A percentile compares a stretch with the other conserved stretches of the same genome.
These are phyloP conservation scores for Todiramphus chloris DNA, from an alignment of 2,113 vertebrate genomes.

Conservation along the genomic window DNA sequence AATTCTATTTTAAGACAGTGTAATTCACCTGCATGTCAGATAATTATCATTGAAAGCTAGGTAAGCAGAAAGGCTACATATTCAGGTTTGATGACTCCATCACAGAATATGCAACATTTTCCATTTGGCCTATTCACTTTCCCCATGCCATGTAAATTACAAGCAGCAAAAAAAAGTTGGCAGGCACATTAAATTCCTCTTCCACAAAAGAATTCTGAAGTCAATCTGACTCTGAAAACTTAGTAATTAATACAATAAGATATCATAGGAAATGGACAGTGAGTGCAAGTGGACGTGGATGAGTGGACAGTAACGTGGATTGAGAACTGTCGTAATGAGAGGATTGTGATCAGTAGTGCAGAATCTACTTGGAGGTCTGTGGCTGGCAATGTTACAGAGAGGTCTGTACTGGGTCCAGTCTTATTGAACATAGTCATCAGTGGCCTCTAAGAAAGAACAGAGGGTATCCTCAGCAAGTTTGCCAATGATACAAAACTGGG, in stretches of 20 bases:
- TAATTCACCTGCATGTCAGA: conserved; percentile 54
- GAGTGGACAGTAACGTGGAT: background rate
- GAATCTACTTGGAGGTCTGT: background rate
- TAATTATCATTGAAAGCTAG: conserved; percentile 59
- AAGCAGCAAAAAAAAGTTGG: background rate
- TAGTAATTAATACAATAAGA: background rate
- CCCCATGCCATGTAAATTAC: background rate
- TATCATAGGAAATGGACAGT: background rate
- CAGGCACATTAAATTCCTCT: background rate
- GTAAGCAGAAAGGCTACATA: conserved; percentile 62
- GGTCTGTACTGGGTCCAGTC: too few relatives aligned
- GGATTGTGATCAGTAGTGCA: background rate
- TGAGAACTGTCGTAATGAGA: background rate
- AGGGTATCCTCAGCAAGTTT: too few relatives aligned
- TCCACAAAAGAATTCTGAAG: background rate
- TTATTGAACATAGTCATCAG: too few relatives aligned
- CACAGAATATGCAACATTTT: background rate
- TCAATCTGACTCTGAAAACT: background rate
- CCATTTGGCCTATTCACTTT: background rate
- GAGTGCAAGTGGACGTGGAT: background rate
- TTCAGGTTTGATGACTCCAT: conserved; percentile 34
- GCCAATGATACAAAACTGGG: too few relatives aligned
- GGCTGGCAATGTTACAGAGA: too few relatives aligned
- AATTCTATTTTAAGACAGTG: conserved; percentile 68
- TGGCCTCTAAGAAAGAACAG: too few relatives aligned